A percentile compares a stretch with the other conserved stretches of the same genome.
Conservation (phyloP, 1,140 invertebrate species). For the Penaeus vannamei region DNA sequence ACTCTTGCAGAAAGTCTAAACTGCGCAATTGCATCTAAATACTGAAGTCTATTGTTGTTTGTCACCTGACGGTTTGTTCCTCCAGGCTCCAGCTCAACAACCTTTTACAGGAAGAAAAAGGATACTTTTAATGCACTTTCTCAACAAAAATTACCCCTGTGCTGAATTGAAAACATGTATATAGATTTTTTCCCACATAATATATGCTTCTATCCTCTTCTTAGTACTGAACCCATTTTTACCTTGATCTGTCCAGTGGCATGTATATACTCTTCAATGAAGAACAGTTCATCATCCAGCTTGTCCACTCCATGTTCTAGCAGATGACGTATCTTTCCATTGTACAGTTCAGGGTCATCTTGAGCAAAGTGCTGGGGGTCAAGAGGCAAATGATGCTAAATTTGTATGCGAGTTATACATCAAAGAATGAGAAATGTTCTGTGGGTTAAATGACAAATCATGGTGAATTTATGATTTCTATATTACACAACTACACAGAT, state of each 20-base stretch:
- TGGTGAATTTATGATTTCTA: too few species aligned
- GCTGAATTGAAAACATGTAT: neutral
- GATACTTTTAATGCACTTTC: neutral
- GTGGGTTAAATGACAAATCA: too few species aligned
- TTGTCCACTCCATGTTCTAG: constrained; percentile 44
- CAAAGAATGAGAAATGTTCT: too few species aligned
- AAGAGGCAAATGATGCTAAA: neutral
- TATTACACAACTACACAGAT: too few species aligned
- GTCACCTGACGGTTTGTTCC: constrained; percentile 81
- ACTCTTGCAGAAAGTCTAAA: constrained; percentile 86
- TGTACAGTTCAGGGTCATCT: constrained; percentile 93
- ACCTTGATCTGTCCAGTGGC: constrained; percentile 51
- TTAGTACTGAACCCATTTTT: neutral
- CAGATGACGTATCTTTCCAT: constrained; percentile 81
- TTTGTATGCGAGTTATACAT: too few species aligned
- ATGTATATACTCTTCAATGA: constrained; percentile 46
- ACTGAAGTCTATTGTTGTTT: constrained; percentile 85
- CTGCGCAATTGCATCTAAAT: constrained; percentile 91
- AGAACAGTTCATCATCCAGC: constrained; percentile 59
- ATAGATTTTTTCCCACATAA: neutral
- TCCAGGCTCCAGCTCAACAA: constrained; percentile 83
- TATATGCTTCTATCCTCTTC: neutral
- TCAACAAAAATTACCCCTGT: neutral
- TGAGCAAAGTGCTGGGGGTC: constrained; percentile 88
- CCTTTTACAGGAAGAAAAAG: constrained; percentile 70